Conservation (phyloP, 2,888 invertebrate species). For the Strigamia maritima region DNA sequence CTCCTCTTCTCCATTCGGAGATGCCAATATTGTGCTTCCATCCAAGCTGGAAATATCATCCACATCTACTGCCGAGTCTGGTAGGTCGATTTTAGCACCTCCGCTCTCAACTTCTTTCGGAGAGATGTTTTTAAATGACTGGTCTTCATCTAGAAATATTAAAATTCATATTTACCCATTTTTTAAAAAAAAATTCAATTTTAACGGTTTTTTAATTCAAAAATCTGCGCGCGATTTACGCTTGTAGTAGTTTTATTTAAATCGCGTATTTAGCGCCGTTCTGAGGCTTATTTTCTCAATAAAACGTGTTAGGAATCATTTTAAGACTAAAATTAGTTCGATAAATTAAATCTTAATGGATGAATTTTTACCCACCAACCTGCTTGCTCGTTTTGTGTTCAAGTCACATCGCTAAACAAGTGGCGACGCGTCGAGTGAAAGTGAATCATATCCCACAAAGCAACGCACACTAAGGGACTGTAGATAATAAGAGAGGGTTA, state of each 20-base stretch:
- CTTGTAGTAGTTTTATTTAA: no score
- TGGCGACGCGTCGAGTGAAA: background rate
- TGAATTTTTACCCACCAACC: background rate
- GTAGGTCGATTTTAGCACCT: constrained; percentile 24
- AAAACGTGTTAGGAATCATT: no score
- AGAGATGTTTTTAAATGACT: background rate
- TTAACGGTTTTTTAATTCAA: no score
- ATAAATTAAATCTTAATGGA: no score
- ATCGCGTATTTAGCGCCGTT: no score
- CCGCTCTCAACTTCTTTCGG: background rate
- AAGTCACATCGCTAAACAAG: background rate
- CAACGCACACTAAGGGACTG: background rate
- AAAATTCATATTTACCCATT: no score
- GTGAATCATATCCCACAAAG: background rate
- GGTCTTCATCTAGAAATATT: background rate
- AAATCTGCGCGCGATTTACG: no score
- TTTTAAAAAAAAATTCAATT: no score
- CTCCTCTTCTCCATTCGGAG: background rate
- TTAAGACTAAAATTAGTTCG: no score
- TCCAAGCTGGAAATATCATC: constrained; percentile 33
- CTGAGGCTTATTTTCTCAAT: no score
- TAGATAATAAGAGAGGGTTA: background rate
- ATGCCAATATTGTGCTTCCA: background rate
- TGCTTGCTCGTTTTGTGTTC: background rate
- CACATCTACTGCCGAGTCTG: constrained; percentile 36